Evolutionary conservation across 2,888 invertebrate genomes (phyloP).

Genomic region (Aspidiotus rigidus): DNA sequence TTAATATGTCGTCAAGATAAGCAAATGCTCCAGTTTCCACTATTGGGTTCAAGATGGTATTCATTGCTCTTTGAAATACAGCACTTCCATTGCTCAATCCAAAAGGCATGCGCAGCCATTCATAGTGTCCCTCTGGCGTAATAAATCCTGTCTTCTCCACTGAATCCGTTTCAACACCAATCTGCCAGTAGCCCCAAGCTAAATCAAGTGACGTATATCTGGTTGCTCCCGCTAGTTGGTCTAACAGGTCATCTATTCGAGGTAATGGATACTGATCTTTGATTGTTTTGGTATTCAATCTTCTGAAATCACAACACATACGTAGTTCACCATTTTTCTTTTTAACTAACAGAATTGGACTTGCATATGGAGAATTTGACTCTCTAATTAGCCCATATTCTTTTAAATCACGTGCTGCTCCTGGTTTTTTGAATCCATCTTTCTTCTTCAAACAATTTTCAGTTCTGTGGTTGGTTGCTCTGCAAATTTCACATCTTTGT

Average conservation of each 20-base stretch:
- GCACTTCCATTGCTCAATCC: not conserved
- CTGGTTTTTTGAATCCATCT: too few relatives aligned
- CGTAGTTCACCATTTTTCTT: not conserved
- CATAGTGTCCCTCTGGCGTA: not conserved
- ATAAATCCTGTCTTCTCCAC: not conserved
- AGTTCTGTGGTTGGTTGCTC: too few relatives aligned
- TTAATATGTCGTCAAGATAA: not conserved
- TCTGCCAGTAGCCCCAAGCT: not conserved
- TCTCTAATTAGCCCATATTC: not conserved
- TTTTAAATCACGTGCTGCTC: too few relatives aligned
- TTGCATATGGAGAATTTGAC: not conserved
- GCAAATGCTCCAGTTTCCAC: not conserved
- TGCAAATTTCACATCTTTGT: too few relatives aligned
- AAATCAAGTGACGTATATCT: not conserved
- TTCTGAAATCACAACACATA: not conserved
- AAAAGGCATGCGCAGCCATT: not conserved
- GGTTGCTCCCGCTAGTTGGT: not conserved
- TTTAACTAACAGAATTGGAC: not conserved
- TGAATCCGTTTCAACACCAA: not conserved
- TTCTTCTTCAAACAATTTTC: too few relatives aligned
- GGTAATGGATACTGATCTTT: not conserved
- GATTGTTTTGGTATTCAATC: not conserved
- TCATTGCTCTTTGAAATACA: not conserved
- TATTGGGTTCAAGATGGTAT: not conserved
- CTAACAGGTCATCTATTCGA: not conserved